A percentile compares a stretch with the other conserved stretches of the same genome.
Conservation (phyloP, 2,888 invertebrate species). For the Melieria picta region DNA sequence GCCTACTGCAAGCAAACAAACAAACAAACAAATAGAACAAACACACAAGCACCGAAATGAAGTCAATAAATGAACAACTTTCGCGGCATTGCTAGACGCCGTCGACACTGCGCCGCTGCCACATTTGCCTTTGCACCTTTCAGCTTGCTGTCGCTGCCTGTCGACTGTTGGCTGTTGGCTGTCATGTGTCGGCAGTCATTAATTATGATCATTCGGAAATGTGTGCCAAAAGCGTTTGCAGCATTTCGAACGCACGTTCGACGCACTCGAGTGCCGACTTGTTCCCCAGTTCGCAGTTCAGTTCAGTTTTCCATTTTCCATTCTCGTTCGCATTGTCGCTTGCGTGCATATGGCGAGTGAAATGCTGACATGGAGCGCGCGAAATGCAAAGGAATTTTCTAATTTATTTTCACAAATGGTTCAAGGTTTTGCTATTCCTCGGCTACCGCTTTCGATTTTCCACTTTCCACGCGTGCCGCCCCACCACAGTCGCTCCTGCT, state of each 20-base stretch:
- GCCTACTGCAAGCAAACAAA: not conserved
- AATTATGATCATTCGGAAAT: conserved; percentile 58
- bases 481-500: not conserved
- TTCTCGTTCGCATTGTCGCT: not conserved
- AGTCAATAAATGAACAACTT: conserved; percentile 4
- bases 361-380: not conserved
- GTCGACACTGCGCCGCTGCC: not conserved
- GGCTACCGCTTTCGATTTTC: no score
- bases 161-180: conserved; percentile 7
- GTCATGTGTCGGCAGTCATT: conserved; percentile 53
- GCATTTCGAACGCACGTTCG: not conserved
- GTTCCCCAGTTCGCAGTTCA: not conserved
- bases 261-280: not conserved
- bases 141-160: not conserved
- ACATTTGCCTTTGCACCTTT: not conserved
- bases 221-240: conserved; percentile 51
- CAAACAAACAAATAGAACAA: not conserved
- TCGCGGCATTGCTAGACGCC: conserved; percentile 2
- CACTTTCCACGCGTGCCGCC: no score
- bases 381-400: conserved; percentile 60
- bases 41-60: not conserved
- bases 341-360: not conserved
- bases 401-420: conserved; percentile 64
- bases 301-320: not conserved
- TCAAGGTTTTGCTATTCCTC: conserved; percentile 56